phyloP scores from a whole-genome alignment of 37 sponge, comb jelly and placozoan species.

The Cliona cf. orientalis region DNA sequence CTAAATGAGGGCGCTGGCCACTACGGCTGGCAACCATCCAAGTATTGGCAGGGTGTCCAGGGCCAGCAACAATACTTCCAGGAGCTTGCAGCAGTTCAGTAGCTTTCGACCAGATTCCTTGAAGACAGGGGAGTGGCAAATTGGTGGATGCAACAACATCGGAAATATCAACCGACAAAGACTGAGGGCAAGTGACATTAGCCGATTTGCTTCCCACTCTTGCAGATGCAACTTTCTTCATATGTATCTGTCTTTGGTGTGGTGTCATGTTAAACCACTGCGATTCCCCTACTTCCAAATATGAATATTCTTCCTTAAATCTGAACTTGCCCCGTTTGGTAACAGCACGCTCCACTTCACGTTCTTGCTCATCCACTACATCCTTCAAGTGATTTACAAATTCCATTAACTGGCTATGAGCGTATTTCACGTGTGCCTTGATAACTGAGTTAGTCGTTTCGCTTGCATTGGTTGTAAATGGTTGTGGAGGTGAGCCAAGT shows the following conservation, averaged over 20 bases:
- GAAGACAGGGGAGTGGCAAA: not conserved
- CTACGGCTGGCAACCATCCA: conserved; percentile 32
- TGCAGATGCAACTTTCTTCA: conserved; percentile 14
- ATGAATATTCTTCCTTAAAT: conserved; percentile 10
- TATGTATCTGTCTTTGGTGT: conserved; percentile 2
- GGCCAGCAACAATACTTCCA: conserved; percentile 19
- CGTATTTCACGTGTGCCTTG: conserved; percentile 15
- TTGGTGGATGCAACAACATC: not conserved
- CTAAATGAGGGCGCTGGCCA: conserved; percentile 30
- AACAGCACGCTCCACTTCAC: conserved; percentile 27
- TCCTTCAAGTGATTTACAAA: conserved; percentile 17
- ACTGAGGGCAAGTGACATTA: not conserved
- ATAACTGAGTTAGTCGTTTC: conserved; percentile 13
- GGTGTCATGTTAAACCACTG: conserved; percentile 22
- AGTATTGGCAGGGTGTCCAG: conserved; percentile 1
- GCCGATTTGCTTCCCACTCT: not conserved
- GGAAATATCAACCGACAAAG: not conserved
- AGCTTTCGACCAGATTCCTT: conserved; percentile 46
- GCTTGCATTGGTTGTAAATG: conserved; percentile 39
- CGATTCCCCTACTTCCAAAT: not conserved
- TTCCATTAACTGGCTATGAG: conserved; percentile 25
- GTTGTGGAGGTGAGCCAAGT: conserved; percentile 41
- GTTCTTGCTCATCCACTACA: conserved; percentile 33
- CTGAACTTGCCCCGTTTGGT: conserved; percentile 18
- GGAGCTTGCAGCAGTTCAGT: conserved; percentile 10